Evolutionary conservation across 2,888 invertebrate genomes (phyloP).

Genomic region (Lucinisca nassula): DNA sequence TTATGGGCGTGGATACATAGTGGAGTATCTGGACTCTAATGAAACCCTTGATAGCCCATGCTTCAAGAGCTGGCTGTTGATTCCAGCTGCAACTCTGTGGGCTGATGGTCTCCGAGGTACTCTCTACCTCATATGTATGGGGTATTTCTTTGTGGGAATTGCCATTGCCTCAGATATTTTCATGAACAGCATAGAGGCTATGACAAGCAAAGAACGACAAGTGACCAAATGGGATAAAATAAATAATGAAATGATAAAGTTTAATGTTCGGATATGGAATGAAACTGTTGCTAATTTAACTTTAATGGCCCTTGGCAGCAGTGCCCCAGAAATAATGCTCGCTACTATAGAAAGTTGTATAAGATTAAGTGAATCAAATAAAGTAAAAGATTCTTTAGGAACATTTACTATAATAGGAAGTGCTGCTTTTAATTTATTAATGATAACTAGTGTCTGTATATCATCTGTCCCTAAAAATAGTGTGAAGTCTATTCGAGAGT

Average conservation of each 20-base stretch:
- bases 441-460: constrained; percentile 86
- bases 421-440: constrained; percentile 86
- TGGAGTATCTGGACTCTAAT: constrained; percentile 74
- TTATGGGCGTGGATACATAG: constrained; percentile 79
- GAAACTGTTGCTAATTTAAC: constrained; percentile 87
- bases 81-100: constrained; percentile 87
- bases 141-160: constrained; percentile 85
- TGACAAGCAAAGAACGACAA: constrained; percentile 84
- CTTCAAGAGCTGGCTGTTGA: constrained; percentile 79
- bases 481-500: constrained; percentile 81
- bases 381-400: constrained; percentile 79
- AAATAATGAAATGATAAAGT: constrained; percentile 79
- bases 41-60: constrained; percentile 63
- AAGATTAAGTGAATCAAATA: constrained; percentile 66
- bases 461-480: constrained; percentile 77
- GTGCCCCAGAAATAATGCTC: constrained; percentile 87
- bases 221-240: constrained; percentile 83
- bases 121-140: constrained; percentile 82
- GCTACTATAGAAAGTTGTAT: constrained; percentile 80
- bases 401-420: constrained; percentile 87
- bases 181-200: constrained; percentile 86
- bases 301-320: constrained; percentile 86
- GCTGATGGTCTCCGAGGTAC: constrained; percentile 77
- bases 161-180: constrained; percentile 86
- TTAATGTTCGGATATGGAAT: constrained; percentile 86